Conservation (phyloP, 2,888 invertebrate genomes). For the Dione vanillae region DNA sequence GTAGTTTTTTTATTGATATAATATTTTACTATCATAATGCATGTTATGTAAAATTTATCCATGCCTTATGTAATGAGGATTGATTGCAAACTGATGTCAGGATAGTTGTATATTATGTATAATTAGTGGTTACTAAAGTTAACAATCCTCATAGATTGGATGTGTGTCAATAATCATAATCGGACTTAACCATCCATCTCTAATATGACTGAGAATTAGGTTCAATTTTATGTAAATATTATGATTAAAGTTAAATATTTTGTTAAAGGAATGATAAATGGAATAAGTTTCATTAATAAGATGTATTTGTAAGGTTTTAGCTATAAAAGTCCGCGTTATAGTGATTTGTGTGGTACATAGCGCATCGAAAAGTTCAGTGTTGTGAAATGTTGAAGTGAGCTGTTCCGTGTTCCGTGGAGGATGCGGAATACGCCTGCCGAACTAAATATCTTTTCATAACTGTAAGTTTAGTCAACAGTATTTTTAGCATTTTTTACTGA, state of each 20-base stretch:
- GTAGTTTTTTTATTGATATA: slow-evolving; percentile 3
- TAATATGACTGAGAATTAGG: slow-evolving; percentile 81
- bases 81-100: slow-evolving; percentile 26
- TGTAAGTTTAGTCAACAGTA: slow-evolving; percentile 48
- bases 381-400: slow-evolving; percentile 25
- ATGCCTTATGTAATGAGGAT: slow-evolving; percentile 22
- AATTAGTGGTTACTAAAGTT: slow-evolving; percentile 32
- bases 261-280: slow-evolving; percentile 44
- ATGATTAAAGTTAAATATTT: slow-evolving; percentile 57
- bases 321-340: slow-evolving; percentile 48
- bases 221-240: slow-evolving; percentile 79
- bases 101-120: slow-evolving; percentile 35
- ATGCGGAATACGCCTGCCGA: slow-evolving; percentile 19
- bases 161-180: slow-evolving; percentile 39
- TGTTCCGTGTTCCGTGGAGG: background rate
- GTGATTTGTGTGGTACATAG: slow-evolving; percentile 44
- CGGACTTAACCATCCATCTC: slow-evolving; percentile 56
- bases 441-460: slow-evolving; percentile 22
- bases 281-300: slow-evolving; percentile 53
- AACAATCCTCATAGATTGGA: slow-evolving; percentile 40
- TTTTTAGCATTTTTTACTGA: slow-evolving; percentile 46
- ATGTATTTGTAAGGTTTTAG: slow-evolving; percentile 54
- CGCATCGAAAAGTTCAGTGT: slow-evolving; percentile 47
- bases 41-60: slow-evolving; percentile 8
- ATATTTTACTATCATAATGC: background rate